phyloP scores from a whole-genome alignment of 2,113 vertebrate genomes.

The Baryphthengus martii region DNA sequence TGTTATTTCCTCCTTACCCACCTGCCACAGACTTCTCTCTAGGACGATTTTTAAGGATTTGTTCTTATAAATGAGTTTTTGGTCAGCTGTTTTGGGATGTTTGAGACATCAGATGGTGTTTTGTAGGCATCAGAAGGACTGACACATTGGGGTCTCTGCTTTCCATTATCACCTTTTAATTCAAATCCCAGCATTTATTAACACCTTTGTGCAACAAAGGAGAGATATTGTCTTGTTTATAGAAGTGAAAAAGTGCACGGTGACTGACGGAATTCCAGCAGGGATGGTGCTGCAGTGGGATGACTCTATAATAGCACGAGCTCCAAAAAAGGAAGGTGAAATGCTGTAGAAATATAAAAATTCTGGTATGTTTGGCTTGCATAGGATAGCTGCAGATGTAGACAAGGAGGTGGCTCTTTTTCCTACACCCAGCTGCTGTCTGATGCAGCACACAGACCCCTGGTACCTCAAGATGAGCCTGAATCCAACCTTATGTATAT shows the following conservation, averaged over 20 bases:
- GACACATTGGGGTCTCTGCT: neutral
- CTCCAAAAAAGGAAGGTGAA: neutral
- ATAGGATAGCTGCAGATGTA: neutral
- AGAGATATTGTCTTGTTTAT: neutral
- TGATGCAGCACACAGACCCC: neutral
- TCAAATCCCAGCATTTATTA: constrained; percentile 17
- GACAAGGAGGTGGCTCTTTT: neutral
- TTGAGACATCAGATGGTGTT: neutral
- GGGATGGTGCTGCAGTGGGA: neutral
- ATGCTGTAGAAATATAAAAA: neutral
- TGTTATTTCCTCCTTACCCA: neutral
- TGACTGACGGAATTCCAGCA: neutral
- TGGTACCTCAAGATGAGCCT: neutral
- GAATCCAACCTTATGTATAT: neutral
- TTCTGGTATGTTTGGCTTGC: neutral
- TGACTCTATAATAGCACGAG: neutral
- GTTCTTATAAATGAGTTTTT: neutral
- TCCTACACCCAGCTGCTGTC: neutral
- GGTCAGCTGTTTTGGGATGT: neutral
- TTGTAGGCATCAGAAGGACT: neutral
- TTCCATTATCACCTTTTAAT: constrained; percentile 54
- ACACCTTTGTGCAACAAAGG: constrained; percentile 18
- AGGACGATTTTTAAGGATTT: neutral
- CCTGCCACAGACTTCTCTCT: neutral
- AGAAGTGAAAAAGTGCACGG: neutral